phyloP scores from a whole-genome alignment of 2,888 invertebrate species.

The Nemotelus nigrinus region DNA sequence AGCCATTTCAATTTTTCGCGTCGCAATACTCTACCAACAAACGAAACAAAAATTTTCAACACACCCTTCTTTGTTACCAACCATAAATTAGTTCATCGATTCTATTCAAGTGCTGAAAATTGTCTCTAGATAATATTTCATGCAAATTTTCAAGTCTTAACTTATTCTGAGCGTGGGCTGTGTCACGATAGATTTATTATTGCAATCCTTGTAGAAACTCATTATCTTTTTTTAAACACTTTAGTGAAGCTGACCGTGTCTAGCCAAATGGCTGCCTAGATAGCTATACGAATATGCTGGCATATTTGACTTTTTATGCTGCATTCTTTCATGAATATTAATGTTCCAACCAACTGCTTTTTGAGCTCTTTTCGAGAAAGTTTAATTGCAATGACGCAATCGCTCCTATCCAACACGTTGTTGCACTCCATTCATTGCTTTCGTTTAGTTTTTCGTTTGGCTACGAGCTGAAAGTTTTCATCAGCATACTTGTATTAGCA shows the following conservation, averaged over 20 bases:
- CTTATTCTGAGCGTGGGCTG: background rate
- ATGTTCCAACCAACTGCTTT: constrained; percentile 19
- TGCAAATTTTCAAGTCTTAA: constrained; percentile 21
- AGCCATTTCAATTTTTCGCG: no score
- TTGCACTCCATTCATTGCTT: background rate
- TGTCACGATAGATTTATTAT: constrained; percentile 28
- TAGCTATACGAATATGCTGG: no score
- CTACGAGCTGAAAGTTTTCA: no score
- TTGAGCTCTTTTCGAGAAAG: background rate
- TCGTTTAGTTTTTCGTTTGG: no score
- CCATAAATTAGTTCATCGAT: no score
- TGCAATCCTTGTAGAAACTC: constrained; percentile 35
- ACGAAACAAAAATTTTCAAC: no score
- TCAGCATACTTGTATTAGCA: no score
- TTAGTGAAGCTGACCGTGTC: no score
- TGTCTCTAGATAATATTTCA: background rate
- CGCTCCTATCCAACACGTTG: constrained; percentile 3
- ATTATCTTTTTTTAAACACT: constrained; percentile 1
- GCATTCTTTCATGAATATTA: constrained; percentile 39
- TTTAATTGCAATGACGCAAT: constrained; percentile 13
- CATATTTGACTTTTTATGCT: background rate
- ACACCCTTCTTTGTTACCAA: no score
- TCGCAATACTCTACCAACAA: no score
- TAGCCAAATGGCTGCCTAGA: no score
- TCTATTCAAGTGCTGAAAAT: background rate